These are phyloP conservation scores for Astur gentilis DNA, from an alignment of 2,113 vertebrate genomes.

Conservation along the genomic window DNA sequence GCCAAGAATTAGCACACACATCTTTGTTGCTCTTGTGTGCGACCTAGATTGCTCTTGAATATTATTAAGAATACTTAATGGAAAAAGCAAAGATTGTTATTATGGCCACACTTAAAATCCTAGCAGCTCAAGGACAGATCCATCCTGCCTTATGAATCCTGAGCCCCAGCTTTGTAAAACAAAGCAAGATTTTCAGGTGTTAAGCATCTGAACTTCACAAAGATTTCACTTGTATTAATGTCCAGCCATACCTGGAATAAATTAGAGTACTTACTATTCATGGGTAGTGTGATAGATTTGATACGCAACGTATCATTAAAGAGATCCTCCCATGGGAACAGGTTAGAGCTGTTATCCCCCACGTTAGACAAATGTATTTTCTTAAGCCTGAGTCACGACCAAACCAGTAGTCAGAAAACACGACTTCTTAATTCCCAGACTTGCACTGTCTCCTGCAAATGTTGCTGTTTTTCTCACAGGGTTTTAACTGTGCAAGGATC, in stretches of 20 bases:
- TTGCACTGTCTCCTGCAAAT: background rate
- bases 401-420: background rate
- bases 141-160: background rate
- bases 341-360: background rate
- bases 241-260: background rate
- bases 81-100: background rate
- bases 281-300: background rate
- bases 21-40: background rate
- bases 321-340: background rate
- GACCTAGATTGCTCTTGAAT: background rate
- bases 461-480: background rate
- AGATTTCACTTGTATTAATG: background rate
- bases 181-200: background rate
- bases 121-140: background rate
- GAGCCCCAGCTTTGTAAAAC: background rate
- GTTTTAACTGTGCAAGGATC: background rate
- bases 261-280: background rate
- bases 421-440: background rate
- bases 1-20: background rate
- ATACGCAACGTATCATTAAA: background rate
- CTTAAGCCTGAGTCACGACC: rapidly evolving
- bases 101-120: background rate
- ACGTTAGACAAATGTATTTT: background rate
- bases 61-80: background rate
- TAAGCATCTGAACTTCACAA: background rate